Base-by-base conservation (phyloP, 2,113 vertebrate genomes). In the Martes martes region DNA sequence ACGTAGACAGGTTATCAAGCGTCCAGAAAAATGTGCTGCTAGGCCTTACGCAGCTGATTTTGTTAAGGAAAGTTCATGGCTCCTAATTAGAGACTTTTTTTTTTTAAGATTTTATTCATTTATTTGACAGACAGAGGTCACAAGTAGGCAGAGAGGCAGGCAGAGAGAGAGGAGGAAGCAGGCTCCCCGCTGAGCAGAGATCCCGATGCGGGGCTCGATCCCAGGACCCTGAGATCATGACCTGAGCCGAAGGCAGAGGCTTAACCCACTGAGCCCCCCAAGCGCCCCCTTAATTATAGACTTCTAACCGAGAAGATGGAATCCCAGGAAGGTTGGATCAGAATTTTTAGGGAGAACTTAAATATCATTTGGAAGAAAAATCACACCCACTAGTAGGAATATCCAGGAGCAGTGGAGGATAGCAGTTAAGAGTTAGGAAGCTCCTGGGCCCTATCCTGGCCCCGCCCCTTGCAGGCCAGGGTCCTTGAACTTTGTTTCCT, bases 391-490 rank as follows among this genome's bases (percentile, higher is more conserved):
- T 10, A 31, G 31, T 16, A 16, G n/a, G 52, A n/a, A 31, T 2
- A 21, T 1, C 19, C 18, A 15, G 39, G 67, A 18, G 52, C 33
- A 18, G 4, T 2, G 18, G 52, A 4, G 73, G 24, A 18, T 0
- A 0, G 9, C 4, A 13, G 78, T 33, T 4, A 7, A 4, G 2
- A 6, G 2, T 5, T 39, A 39, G 79, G 82, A 23, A 26, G 33
- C n/a, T 55, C 10, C 71, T 0, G 52, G 21, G 31, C 19, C 39
- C 36, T 2, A 0, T 42, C 19, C 55, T 0, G 1, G 3, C 31
- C 28, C 11, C 0, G 1, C 4, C 2, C 6, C 63, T 52, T 8
- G 11, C 36, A 33, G 45, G 45, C 55, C 2, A 0, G 36, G 47
- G 61, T 15, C 16, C 2, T 0, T 6, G 19, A 4, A 36, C 45